Evolutionary conservation across 2,113 vertebrate genomes (phyloP), one percentile per base, ranked within the genome.

Genomic region (Campylorhamphus procurvoides): DNA sequence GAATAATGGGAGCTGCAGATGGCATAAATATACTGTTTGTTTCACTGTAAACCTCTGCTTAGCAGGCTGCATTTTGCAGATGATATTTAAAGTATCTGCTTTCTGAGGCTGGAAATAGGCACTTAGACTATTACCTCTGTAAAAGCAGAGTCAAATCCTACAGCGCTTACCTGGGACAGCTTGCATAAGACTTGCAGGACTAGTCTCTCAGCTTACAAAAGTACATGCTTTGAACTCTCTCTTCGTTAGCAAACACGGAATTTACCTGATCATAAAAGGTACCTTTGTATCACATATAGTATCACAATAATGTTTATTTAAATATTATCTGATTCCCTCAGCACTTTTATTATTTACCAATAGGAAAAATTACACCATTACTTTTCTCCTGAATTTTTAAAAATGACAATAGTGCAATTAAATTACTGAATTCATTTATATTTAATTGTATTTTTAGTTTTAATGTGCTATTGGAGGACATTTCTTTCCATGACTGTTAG

Each of bases 341-440:
- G 85, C 96, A 95, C 96, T 98, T 98, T 94, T 98, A 98, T 98
- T 98, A 98, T 98, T 98, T 98, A 98, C 98, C 96, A 97, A 80
- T 96, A 97, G 97, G 97, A 98, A 98, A 98, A 95, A 98, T 92
- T 86, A 91, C 97, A 96, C 96, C 96, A 97, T 98, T 98, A 97
- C 93, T 98, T 98, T 97, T 96, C 95, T 97, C 97, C 82, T 97
- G 94, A 98, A 97, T 97, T 97, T 98, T 97, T 87, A 91, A 98
- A 98, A 97, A 96, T 91, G 7, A 97, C 97, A 95, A 93, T 95
- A 92, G 85, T 95, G 97, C 97, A 97, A 98, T 98, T 98, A 98
- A 98, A 97, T 98, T 98, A 98, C 97, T 93, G 96, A 97, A 98
- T 98, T 98, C 93, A 98, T 98, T 98, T 98, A 97, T 98, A 98